A percentile compares a stretch with the other conserved stretches of the same genome.
Evolutionary conservation across 2,888 invertebrate species (phyloP).

Genomic region (Watsonalla binaria): DNA sequence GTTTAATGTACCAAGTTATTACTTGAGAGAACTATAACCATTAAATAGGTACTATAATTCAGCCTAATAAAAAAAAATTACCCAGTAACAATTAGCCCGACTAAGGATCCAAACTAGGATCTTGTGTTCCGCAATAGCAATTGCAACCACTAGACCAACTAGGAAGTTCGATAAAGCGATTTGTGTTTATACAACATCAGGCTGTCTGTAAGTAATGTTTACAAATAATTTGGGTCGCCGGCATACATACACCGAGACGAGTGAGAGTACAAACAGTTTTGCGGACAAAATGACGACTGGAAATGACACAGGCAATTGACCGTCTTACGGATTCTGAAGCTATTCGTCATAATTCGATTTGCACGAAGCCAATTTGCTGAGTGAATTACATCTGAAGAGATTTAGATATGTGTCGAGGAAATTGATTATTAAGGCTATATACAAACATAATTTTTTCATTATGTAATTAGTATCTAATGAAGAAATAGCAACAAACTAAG

Average conservation of each 20-base stretch:
- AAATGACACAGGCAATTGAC: conserved; percentile 6
- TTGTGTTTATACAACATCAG: conserved; percentile 42
- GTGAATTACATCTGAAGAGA: neutral
- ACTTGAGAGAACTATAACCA: too few relatives aligned
- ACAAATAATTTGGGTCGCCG: conserved; percentile 51
- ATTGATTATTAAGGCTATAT: neutral
- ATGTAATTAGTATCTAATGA: neutral
- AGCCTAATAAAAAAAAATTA: too few relatives aligned
- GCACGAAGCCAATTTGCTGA: neutral
- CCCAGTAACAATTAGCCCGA: too few relatives aligned
- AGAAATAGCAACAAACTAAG: neutral
- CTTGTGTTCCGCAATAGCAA: too few relatives aligned
- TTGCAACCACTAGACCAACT: too few relatives aligned
- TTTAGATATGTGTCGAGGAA: neutral
- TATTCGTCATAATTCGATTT: neutral
- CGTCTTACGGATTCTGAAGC: neutral
- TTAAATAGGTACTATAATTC: too few relatives aligned
- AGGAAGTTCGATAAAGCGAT: conserved; percentile 24
- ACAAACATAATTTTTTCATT: too few relatives aligned
- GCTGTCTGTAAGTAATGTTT: conserved; percentile 49
- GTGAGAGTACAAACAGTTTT: conserved; percentile 8
- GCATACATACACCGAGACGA: conserved; percentile 30
- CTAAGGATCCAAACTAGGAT: too few relatives aligned
- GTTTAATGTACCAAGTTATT: too few relatives aligned
- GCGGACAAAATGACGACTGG: neutral